A percentile compares a stretch with the other conserved stretches of the same genome.
phyloP scores from a whole-genome alignment of 2,113 vertebrate species.

The Cyanoderma ruficeps region DNA sequence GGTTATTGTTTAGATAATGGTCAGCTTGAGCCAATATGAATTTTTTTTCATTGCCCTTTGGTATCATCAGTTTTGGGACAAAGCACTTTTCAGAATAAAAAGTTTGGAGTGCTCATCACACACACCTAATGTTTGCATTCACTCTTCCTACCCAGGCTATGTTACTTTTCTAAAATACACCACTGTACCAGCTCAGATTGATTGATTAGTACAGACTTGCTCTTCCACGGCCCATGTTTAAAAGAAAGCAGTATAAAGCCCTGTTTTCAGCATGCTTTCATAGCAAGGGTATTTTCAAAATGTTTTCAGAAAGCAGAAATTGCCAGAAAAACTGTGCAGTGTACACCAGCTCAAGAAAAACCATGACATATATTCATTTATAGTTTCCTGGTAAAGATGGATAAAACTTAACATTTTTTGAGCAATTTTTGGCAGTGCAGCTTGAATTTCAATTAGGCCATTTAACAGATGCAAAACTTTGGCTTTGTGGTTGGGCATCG shows the following conservation, averaged over 20 bases:
- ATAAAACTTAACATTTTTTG: conserved; percentile 1
- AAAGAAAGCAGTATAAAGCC: background rate
- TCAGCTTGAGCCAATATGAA: background rate
- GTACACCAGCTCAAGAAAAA: background rate
- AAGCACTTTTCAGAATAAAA: background rate
- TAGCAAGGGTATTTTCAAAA: background rate
- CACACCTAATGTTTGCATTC: background rate
- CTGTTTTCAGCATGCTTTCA: background rate
- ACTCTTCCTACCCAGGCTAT: background rate
- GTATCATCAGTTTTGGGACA: background rate
- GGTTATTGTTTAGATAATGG: background rate
- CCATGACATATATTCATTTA: background rate
- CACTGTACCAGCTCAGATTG: background rate
- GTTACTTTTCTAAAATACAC: background rate
- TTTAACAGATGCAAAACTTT: conserved; percentile 47
- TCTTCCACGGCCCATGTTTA: background rate
- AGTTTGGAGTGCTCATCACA: background rate
- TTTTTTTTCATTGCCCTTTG: background rate
- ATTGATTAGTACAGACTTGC: background rate
- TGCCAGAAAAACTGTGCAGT: background rate
- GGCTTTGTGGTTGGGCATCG: background rate
- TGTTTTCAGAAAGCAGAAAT: background rate
- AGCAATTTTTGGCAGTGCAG: background rate
- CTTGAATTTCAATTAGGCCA: conserved; percentile 26
- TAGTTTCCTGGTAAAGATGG: background rate